Percentiles rank a stretch among this genome's conserved stretches.
These are phyloP conservation scores for Camelus dromedarius DNA, from an alignment of 2,113 vertebrate genomes.

Conservation along the genomic window DNA sequence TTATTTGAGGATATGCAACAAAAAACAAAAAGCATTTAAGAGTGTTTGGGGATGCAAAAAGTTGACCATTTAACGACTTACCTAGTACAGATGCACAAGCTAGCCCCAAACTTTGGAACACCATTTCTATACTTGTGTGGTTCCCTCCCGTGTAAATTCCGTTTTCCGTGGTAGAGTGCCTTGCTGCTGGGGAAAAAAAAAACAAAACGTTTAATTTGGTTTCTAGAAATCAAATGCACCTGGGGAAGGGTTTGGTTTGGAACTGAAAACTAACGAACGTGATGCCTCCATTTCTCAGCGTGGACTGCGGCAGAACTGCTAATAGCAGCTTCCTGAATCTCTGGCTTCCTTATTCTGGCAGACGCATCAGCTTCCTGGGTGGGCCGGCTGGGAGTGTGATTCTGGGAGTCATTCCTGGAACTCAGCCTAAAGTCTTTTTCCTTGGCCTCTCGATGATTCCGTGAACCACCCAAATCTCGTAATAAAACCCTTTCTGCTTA, in stretches of 20 bases:
- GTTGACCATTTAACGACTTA: not conserved
- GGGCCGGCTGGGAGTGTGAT: conserved; percentile 38
- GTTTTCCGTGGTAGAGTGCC: not conserved
- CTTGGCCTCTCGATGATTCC: conserved; percentile 7
- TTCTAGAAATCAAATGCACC: not conserved
- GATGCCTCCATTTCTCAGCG: not conserved
- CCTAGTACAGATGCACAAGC: not conserved
- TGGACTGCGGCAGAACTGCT: not conserved
- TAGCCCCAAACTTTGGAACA: not conserved
- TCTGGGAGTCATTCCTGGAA: conserved; percentile 53
- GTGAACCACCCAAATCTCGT: not conserved
- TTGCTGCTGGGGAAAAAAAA: not conserved
- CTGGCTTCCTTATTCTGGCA: not conserved
- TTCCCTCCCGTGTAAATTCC: not conserved
- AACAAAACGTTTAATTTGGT: not conserved
- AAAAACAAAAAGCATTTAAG: not conserved
- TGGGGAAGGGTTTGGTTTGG: not conserved
- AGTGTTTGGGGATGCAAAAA: not conserved
- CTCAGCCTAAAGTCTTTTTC: conserved; percentile 3
- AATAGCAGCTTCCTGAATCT: not conserved
- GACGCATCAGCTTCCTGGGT: conserved; percentile 25
- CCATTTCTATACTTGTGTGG: not conserved
- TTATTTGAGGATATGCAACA: not conserved
- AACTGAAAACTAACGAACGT: not conserved
- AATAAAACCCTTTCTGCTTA: conserved; percentile 23